Base-by-base conservation (phyloP, 1,140 invertebrate species). In the Elysia chlorotica region DNA sequence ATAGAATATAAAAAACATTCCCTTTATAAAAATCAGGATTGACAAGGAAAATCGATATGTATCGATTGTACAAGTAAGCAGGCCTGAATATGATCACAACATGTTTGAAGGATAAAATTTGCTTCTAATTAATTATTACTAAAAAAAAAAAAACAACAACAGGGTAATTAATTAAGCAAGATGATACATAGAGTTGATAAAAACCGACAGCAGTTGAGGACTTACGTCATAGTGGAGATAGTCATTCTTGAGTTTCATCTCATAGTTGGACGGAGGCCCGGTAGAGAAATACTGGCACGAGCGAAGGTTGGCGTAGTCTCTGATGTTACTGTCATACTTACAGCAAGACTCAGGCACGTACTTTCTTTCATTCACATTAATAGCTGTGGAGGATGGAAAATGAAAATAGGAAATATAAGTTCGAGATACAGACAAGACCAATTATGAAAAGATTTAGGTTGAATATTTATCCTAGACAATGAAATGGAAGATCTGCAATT, bases 321-420 rank as follows among this genome's bases (percentile, higher is more conserved):
- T 53, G 4, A 75, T 38, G 2, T 59, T 65, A 1, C 56, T 56
- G 53, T 79, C 76, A 67, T 76, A 76, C 6, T 78, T 74, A 76
- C 80, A 81, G 67, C 80, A 81, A 19, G 74, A 72, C 2, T 17
- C 4, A 14, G 80, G 80, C 1, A 81, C 80, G 72, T 70, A 75
- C 36, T 75, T 70, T 54, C 57, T 76, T 14, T 74, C n/a, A n/a
- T n/a, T n/a, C n/a, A n/a, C n/a, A n/a, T n/a, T n/a, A n/a, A n/a
- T n/a, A n/a, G n/a, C n/a, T n/a, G n/a, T n/a, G n/a, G n/a, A n/a
- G n/a, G n/a, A n/a, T n/a, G n/a, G n/a, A n/a, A n/a, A n/a, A n/a
- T n/a, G n/a, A n/a, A n/a, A n/a, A n/a, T n/a, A n/a, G n/a, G n/a
- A n/a, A n/a, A n/a, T n/a, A n/a, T n/a, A n/a, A n/a, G n/a, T n/a